Evolutionary conservation across 1,140 invertebrate species (phyloP).

Genomic region (Pararge aegeria): DNA sequence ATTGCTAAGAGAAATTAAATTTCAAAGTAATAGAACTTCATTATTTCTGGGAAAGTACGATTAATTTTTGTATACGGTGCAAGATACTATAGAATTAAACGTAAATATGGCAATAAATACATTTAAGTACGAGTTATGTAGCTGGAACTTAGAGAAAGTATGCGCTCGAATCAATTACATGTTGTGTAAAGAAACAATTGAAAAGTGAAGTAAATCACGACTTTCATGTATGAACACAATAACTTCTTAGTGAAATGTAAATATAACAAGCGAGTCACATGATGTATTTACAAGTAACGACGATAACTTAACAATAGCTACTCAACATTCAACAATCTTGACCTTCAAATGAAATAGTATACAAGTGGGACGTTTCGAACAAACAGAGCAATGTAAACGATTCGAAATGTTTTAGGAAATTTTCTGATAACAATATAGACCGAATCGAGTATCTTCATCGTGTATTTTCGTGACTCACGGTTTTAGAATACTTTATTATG

Average conservation of each 20-base stretch:
- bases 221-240: constrained; percentile 41
- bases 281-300: constrained; percentile 30
- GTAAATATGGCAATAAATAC: constrained; percentile 25
- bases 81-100: constrained; percentile 13
- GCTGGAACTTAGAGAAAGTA: constrained; percentile 49
- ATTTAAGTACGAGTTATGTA: constrained; percentile 24
- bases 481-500: neutral
- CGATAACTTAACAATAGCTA: constrained; percentile 49
- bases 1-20: neutral
- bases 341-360: constrained; percentile 50
- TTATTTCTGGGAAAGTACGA: constrained; percentile 3
- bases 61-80: constrained; percentile 9
- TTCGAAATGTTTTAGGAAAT: neutral
- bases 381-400: neutral
- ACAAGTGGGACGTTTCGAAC: constrained; percentile 15
- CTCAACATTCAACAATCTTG: no score
- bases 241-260: constrained; percentile 36
- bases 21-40: neutral
- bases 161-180: constrained; percentile 29
- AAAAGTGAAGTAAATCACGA: constrained; percentile 55
- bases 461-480: constrained; percentile 1
- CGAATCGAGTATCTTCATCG: neutral
- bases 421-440: neutral
- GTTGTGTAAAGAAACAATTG: constrained; percentile 43
- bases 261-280: constrained; percentile 23